Evolutionary conservation across 2,797 vertebrate genomes (phyloP).

Genomic region (Acipenser ruthenus): DNA sequence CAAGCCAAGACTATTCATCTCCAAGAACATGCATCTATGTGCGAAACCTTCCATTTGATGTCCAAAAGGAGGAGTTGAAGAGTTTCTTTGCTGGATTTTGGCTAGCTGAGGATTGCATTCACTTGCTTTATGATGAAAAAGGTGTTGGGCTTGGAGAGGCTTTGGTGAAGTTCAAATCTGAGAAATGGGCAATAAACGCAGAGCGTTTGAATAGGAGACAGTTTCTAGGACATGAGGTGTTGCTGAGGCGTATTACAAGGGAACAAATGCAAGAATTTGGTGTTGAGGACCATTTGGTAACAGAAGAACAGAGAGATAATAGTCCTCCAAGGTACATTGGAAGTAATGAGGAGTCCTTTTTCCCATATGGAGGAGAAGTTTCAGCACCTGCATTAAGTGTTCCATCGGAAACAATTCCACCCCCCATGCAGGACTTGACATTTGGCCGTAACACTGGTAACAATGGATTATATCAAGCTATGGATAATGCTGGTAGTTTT

Average conservation of each 20-base stretch:
- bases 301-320: not conserved
- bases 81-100: slow-evolving; percentile 80
- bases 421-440: too few species aligned
- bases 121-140: slow-evolving; percentile 72
- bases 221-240: slow-evolving; percentile 81
- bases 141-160: slow-evolving; percentile 86
- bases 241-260: slow-evolving; percentile 78
- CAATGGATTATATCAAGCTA: slow-evolving; percentile 53
- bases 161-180: slow-evolving; percentile 77
- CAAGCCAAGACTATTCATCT: slow-evolving; percentile 40
- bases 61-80: slow-evolving; percentile 84
- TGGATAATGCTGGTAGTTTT: slow-evolving; percentile 43
- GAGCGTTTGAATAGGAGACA: slow-evolving; percentile 71
- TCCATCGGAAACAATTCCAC: too few species aligned
- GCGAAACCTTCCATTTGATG: slow-evolving; percentile 85
- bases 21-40: slow-evolving; percentile 74
- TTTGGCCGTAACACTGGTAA: slow-evolving; percentile 1
- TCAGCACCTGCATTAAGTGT: too few species aligned
- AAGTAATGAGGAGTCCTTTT: too few species aligned
- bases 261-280: slow-evolving; percentile 81
- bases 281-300: slow-evolving; percentile 33
- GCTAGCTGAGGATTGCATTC: slow-evolving; percentile 72
- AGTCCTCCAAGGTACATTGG: too few species aligned
- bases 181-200: slow-evolving; percentile 73
- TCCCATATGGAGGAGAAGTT: too few species aligned